Evolutionary conservation across 2,888 invertebrate genomes (phyloP), one percentile per base, ranked within the genome.

Genomic region (Drosophila anomalipes): DNA sequence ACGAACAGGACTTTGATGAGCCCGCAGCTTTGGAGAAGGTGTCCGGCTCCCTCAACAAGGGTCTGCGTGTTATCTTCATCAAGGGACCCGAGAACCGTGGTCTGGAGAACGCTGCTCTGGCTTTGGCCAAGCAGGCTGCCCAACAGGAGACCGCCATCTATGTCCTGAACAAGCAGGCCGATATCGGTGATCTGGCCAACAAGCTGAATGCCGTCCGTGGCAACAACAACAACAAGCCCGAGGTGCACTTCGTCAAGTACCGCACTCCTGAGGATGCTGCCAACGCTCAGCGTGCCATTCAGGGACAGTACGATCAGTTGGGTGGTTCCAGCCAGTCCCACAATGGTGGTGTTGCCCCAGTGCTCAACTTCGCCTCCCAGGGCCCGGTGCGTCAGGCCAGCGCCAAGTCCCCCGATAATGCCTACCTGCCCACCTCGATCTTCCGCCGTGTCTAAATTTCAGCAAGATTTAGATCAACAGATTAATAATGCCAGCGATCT

Each of bases 241-340:
- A 92, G 76, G 92, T 92, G 5, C 91, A 91, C 74, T 92, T 92
- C 69, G 90, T 93, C 77, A 93, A 93, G 79, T 93, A 93, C 81
- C 92, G 91, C 64, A 93, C 92, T 1, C 83, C 79, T 3, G 90
- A 92, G 77, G 93, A 93, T 81, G 93, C 93, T 62, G 86, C 86
- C 72, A 91, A 92, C 59, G 93, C 93, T 10, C 93, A 92, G 82
- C 87, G 80, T 4, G 76, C 89, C 59, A 93, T 93, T 66, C 92
- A 93, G 77, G 47, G 60, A 0, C 91, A 92, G 67, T 93, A 93
- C 76, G 92, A 92, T 56, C 67, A 69, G 35, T 60, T 87, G 63
- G 91, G 89, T 14, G 92, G 91, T 28, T 68, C 82, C 22, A 70
- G 77, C 39, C 83, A 87, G 73, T 61, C 80, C 7, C 71, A 78